Evolutionary conservation across 2,113 vertebrate species (phyloP), one percentile per base, ranked within the genome.

Genomic region (Gorsachius goisagi): DNA sequence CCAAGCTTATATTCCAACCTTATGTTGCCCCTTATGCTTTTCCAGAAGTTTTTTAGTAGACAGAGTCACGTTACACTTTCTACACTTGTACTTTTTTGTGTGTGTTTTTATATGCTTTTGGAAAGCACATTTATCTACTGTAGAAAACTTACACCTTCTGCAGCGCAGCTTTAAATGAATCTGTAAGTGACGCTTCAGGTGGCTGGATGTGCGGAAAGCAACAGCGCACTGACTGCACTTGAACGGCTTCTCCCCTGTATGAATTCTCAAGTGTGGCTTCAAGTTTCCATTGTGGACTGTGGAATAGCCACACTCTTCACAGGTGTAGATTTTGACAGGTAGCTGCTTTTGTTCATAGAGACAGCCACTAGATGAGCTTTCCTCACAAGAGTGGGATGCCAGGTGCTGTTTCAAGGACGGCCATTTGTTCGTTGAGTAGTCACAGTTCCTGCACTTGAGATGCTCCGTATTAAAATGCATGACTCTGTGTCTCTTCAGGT

Each of bases 171-270:
- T 93, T 3, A 74, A 28, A 35, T 97, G 96, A 7, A 77, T 96
- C 52, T 73, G 15, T 26, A 91, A 12, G 78, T 97, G 97, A 12
- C 96, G 94, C 44, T 94, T 97, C 52, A 97, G 93, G 63, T 97
- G 97, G 83, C 97, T 95, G 6, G 95, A 96, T 1, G 96, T 97
- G 74, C 97, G 96, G 95, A 97, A 97, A 17, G 96, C 35, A 6
- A 55, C 4, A 2, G 30, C 4, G 6, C 97, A 97, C 52, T 92
- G 93, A 10, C 37, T 0, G 0, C 97, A 97, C 71, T 64, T 60
- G 95, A 91, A 97, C 0, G 97, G 97, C 85, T 74, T 97, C 72
- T 97, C 97, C 22, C 96, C 97, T 0, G 83, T 97, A 11, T 97
- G 97, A 49, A 93, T 97, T 16, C 90, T 68, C 59, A 94, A 10